Conservation (phyloP, 1,140 invertebrate species). For the Ips nitidus region DNA sequence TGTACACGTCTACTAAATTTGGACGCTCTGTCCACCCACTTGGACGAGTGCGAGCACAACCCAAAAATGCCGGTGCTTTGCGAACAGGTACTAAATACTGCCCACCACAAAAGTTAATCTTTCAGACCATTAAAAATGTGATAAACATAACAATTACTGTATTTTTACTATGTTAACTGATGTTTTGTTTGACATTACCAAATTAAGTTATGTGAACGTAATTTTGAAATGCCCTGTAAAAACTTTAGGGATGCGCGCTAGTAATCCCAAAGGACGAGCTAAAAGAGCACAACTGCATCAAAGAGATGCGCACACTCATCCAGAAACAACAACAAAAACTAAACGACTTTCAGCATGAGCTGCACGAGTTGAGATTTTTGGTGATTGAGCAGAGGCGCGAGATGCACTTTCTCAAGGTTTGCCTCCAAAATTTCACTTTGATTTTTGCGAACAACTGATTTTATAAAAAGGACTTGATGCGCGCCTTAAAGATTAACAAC, state of each 20-base stretch:
- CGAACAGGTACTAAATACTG: conserved; percentile 60
- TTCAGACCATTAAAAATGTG: neutral
- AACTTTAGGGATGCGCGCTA: conserved; percentile 74
- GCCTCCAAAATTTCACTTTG: too few relatives aligned
- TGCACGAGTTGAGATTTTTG: conserved; percentile 82
- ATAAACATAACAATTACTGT: too few relatives aligned
- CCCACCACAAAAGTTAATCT: neutral
- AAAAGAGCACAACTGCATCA: conserved; percentile 91
- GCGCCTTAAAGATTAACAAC: conserved; percentile 86
- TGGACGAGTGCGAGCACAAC: conserved; percentile 92
- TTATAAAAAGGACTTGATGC: conserved; percentile 78
- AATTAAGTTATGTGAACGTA: neutral
- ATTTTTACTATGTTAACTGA: too few relatives aligned
- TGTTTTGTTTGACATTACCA: neutral
- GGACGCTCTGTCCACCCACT: conserved; percentile 77
- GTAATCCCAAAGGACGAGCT: conserved; percentile 94
- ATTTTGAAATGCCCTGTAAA: too few relatives aligned
- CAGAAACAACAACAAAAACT: conserved; percentile 84
- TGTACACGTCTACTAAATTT: conserved; percentile 84
- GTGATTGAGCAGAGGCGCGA: conserved; percentile 88
- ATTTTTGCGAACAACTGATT: neutral
- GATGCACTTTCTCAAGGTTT: conserved; percentile 79
- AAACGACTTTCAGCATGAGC: conserved; percentile 79
- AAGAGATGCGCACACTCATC: conserved; percentile 82
- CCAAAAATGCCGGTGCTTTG: conserved; percentile 91